Conservation (phyloP, 2,888 invertebrate genomes). For the Gastracanthus pulcherrimus region DNA sequence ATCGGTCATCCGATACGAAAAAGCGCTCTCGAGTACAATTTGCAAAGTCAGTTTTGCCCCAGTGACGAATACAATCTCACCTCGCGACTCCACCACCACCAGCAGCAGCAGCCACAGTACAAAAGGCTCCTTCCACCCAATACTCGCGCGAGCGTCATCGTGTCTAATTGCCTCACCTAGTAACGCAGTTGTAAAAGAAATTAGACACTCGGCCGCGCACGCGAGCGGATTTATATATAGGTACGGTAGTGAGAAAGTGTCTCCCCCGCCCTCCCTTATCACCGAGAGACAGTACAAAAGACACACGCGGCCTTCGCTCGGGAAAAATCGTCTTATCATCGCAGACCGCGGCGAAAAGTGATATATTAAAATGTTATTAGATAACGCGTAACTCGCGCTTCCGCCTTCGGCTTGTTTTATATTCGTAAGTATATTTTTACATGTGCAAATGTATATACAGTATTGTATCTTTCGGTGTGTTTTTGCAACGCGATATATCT, state of each 20-base stretch:
- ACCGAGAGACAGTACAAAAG: not conserved
- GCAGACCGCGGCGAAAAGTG: slow-evolving; percentile 10
- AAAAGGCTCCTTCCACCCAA: slow-evolving; percentile 9
- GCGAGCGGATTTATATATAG: not conserved
- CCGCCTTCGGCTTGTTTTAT: not conserved
- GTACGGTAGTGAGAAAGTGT: not conserved
- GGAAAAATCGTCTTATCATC: slow-evolving; percentile 2
- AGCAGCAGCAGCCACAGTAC: too few relatives aligned
- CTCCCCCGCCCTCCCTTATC: too few relatives aligned
- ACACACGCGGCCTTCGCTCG: not conserved
- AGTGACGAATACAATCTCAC: slow-evolving; percentile 18
- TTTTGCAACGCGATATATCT: slow-evolving; percentile 23
- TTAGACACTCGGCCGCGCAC: not conserved
- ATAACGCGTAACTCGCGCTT: slow-evolving; percentile 6
- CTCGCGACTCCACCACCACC: not conserved
- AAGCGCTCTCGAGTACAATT: not conserved
- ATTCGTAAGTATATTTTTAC: not conserved
- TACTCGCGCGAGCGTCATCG: not conserved
- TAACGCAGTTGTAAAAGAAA: slow-evolving; percentile 29
- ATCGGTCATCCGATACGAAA: too few relatives aligned
- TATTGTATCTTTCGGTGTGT: slow-evolving; percentile 19
- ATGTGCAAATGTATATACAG: too few relatives aligned
- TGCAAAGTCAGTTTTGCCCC: slow-evolving; percentile 46
- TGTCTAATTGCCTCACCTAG: slow-evolving; percentile 19
- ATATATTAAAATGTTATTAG: slow-evolving; percentile 22